A percentile compares a stretch with the other conserved stretches of the same genome.
Evolutionary conservation across 1,140 invertebrate species (phyloP).

Genomic region (Dendroctonus valens): DNA sequence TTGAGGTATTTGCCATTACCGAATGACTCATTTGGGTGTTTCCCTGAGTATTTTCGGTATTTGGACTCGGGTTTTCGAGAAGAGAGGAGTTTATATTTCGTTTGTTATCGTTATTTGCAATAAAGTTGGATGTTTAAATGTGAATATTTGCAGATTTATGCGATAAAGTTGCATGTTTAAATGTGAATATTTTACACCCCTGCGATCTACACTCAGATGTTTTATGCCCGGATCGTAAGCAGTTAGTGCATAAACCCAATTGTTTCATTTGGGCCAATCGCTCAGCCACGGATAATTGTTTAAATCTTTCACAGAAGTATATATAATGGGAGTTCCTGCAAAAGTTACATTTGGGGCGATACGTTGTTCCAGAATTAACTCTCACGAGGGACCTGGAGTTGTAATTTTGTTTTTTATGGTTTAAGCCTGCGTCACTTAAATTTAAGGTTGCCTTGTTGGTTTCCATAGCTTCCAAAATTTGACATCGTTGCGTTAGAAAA

Average conservation of each 20-base stretch:
- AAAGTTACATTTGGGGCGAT: background rate
- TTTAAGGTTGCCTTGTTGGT: too few relatives aligned
- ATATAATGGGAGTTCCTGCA: background rate
- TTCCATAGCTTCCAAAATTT: background rate
- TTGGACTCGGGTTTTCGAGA: background rate
- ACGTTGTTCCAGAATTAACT: background rate
- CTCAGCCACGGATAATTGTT: background rate
- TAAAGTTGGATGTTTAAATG: background rate
- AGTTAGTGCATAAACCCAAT: background rate
- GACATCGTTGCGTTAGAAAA: background rate
- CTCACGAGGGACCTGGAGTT: background rate
- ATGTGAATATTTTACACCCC: background rate
- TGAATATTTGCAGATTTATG: background rate
- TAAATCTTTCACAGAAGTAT: background rate
- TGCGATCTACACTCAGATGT: background rate
- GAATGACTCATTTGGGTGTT: background rate
- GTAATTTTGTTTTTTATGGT: background rate
- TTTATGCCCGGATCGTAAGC: background rate
- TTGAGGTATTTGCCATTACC: background rate
- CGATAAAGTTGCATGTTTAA: background rate
- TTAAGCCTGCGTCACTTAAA: too few relatives aligned
- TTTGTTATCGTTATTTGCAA: background rate
- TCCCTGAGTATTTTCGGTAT: background rate
- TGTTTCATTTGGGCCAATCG: background rate
- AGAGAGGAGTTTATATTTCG: background rate